Evolutionary conservation across 2,797 vertebrate species (phyloP), one percentile per base, ranked within the genome.

Genomic region (Rhabdophis nuchalis): DNA sequence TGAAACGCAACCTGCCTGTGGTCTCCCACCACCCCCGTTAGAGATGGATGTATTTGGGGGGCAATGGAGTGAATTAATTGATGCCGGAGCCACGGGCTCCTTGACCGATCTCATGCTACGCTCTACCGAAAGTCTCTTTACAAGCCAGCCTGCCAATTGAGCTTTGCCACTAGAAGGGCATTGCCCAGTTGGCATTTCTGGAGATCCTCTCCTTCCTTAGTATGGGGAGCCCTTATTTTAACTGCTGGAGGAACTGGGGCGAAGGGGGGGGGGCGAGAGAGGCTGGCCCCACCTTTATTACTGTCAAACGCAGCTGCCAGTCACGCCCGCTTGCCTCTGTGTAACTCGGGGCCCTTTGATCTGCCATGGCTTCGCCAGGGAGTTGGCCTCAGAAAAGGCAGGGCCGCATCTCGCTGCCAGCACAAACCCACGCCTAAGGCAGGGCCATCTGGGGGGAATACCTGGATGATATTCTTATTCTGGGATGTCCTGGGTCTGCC

Each of bases 121-220:
- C 64, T 46, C 4, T n/a, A 13, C 82, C 58, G 13, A 12, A 6
- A 12, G 25, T 50, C 52, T 46, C 14, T 56, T 89, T 23, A 20
- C 9, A 32, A 23, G 6, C 50, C 5, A 41, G 87, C n/a, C 50
- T 53, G 87, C 27, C 5, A 89, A 53, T 11, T 0, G 1, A 53
- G 54, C 36, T 89, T 82, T 92, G 0, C 29, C 91, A 85, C 91
- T 27, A 91, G 95, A 90, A 53, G 0, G 89, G 93, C 93, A 18
- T 16, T 46, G 93, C 94, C 95, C 95, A 54, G 93, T 89, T 89
- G 3, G 1, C 92, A 90, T 92, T 96, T 96, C 95, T 92, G 91
- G 56, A 89, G 41, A 87, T 5, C 4, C 4, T 16, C n/a, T 50
- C 82, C 41, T 23, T 10, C 29, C n/a, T n/a, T n/a, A n/a, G n/a